Conservation (phyloP, 2,797 vertebrate genomes). For the Halcyon badia region DNA sequence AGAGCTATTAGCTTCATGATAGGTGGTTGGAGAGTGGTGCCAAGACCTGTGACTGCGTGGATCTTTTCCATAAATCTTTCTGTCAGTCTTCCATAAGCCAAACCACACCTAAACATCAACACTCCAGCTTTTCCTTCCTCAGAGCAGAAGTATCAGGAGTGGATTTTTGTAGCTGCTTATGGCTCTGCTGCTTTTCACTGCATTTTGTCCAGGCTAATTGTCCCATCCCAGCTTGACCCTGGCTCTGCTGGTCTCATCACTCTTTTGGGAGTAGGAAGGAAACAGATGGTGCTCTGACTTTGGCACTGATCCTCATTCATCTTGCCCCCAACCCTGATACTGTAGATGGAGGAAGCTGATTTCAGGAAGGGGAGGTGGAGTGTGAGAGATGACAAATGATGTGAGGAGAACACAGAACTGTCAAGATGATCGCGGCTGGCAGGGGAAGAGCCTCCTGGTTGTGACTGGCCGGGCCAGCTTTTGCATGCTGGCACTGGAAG, state of each 20-base stretch:
- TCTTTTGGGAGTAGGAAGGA: background rate
- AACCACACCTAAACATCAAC: background rate
- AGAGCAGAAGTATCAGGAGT: background rate
- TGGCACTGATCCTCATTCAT: background rate
- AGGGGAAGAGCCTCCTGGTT: constrained; percentile 23
- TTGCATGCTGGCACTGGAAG: constrained; percentile 6
- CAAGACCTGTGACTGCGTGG: background rate
- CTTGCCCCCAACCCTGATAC: background rate
- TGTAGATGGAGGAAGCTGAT: background rate
- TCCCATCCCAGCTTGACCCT: background rate
- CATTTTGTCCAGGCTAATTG: background rate
- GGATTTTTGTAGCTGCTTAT: constrained; percentile 10
- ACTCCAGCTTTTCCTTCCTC: background rate
- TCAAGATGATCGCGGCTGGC: constrained; percentile 43
- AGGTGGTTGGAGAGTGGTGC: background rate
- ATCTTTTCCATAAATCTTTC: constrained; percentile 11
- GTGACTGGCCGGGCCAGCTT: constrained; percentile 32
- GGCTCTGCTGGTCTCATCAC: background rate
- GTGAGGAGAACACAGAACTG: constrained; percentile 64
- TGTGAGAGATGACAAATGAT: constrained; percentile 28
- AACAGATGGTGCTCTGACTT: background rate
- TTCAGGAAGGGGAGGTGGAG: background rate
- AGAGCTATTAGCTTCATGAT: background rate
- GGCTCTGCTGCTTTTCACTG: background rate
- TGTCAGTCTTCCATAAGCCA: background rate